phyloP scores from a whole-genome alignment of 1,140 invertebrate species.

The Xylocopa sonorina region DNA sequence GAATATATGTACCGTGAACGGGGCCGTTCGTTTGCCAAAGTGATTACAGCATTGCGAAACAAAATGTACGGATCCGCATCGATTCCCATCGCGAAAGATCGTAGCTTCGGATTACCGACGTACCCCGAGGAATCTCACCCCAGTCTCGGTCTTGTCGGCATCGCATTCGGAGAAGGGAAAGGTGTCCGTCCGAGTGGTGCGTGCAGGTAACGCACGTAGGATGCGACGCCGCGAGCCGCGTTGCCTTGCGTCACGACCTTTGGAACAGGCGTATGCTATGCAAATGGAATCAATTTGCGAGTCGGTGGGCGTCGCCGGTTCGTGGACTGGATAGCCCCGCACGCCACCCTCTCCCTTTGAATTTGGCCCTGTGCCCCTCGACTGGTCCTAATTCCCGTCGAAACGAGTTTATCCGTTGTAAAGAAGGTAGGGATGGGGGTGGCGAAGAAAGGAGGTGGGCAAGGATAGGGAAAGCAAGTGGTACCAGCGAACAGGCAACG shows the following conservation, averaged over 20 bases:
- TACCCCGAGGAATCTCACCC: too few species aligned
- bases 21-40: too few species aligned
- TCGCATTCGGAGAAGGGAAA: not conserved
- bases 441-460: slow-evolving; percentile 9
- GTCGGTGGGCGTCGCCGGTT: slow-evolving; percentile 43
- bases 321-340: slow-evolving; percentile 20
- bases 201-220: not conserved
- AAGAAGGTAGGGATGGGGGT: too few species aligned
- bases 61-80: too few species aligned
- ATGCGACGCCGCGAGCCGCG: not conserved
- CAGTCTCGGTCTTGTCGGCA: too few species aligned
- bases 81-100: too few species aligned
- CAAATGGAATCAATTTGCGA: slow-evolving; percentile 67
- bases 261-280: slow-evolving; percentile 56
- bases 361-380: slow-evolving; percentile 28
- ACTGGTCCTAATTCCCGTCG: not conserved
- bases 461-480: not conserved
- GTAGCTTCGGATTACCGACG: too few species aligned
- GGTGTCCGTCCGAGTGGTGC: too few species aligned
- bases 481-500: not conserved
- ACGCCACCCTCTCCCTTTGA: slow-evolving; percentile 34
- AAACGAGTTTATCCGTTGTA: not conserved
- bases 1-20: too few species aligned
- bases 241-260: slow-evolving; percentile 35
- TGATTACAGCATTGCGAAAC: too few species aligned